These are phyloP conservation scores for Crepidodera aurea DNA, from an alignment of 2,888 invertebrate genomes.

Conservation along the genomic window DNA sequence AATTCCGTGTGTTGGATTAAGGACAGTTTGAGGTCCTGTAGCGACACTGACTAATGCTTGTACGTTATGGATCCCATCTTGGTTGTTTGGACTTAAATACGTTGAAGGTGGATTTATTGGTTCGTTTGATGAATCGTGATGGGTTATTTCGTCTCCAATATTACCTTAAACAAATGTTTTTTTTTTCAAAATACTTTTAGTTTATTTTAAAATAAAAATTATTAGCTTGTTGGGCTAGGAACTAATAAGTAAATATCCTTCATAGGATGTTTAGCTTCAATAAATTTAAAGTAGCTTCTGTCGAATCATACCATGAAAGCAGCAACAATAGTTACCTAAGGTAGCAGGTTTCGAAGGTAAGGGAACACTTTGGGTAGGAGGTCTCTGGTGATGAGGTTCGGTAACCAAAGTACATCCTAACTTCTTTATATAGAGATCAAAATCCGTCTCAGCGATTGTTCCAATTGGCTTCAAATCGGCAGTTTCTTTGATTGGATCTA, in stretches of 20 bases:
- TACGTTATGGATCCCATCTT: conserved; percentile 41
- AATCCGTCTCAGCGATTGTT: conserved; percentile 67
- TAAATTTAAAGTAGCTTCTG: no score
- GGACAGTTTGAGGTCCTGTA: conserved; percentile 47
- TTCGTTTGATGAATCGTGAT: not conserved
- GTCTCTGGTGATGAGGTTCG: conserved; percentile 37
- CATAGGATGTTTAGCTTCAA: no score
- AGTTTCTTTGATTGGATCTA: conserved; percentile 61
- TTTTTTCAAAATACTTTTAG: no score
- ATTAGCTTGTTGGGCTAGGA: no score
- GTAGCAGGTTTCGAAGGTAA: conserved; percentile 26
- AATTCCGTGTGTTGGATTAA: conserved; percentile 51
- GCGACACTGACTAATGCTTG: conserved; percentile 52
- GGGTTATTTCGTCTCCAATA: not conserved
- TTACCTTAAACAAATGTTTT: conserved; percentile 1
- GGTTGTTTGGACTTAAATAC: conserved; percentile 21
- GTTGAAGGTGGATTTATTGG: conserved; percentile 18
- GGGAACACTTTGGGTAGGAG: conserved; percentile 9
- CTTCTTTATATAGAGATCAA: conserved; percentile 69
- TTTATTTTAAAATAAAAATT: no score
- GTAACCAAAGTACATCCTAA: conserved; percentile 62
- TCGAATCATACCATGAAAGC: no score
- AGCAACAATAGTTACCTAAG: conserved; percentile 30
- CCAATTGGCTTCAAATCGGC: conserved; percentile 64
- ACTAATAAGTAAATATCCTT: no score